Evolutionary conservation across 2,888 invertebrate species (phyloP), one percentile per base, ranked within the genome.

Genomic region (Charanyca ferruginea): DNA sequence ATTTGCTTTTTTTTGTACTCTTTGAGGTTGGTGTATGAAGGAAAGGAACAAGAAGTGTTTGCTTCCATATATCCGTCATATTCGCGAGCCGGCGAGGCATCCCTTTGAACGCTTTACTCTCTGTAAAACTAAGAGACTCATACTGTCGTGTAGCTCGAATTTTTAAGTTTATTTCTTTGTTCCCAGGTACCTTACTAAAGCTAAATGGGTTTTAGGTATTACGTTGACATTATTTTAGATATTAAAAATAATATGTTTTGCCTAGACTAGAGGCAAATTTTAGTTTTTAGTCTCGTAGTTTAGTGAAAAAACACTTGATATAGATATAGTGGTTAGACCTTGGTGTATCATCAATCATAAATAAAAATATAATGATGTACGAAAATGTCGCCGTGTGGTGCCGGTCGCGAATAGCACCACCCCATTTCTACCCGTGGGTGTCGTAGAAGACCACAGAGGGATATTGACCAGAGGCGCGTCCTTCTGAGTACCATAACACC

Each of bases 71-170:
- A 63, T 63, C 25, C 45, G 25, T 53, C 51, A 48, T 52, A 60
- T 54, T 68, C 45, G 25, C 22, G 41, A 45, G 57, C 58, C 41
- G 45, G 13, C 28, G 44, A 22, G 32, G 62, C 28, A 57, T 57
- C 48, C 32, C 72, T 68, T 74, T 73, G 72, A 73, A 62, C 41
- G 25, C n/a, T n/a, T 35, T 35, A 49, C 62, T 41, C 44, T 68
- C 38, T 68, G 52, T 49, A 11, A 72, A 67, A 28, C 61, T 42
- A 42, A 54, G 49, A 44, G 62, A 32, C 62, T 52, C 22, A 11
- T 42, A 28, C 32, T 38, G 25, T 23, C 16, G 23, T 35, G 28
- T 13, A 22, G 32, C 47, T 25, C 16, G 5, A 57, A 22, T 44
- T 45, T 73, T 25, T 2, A 0, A 44, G 32, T 51, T 41, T 25